These are phyloP conservation scores for Papilio glaucus DNA, from an alignment of 1,140 invertebrate species.

Conservation along the genomic window DNA sequence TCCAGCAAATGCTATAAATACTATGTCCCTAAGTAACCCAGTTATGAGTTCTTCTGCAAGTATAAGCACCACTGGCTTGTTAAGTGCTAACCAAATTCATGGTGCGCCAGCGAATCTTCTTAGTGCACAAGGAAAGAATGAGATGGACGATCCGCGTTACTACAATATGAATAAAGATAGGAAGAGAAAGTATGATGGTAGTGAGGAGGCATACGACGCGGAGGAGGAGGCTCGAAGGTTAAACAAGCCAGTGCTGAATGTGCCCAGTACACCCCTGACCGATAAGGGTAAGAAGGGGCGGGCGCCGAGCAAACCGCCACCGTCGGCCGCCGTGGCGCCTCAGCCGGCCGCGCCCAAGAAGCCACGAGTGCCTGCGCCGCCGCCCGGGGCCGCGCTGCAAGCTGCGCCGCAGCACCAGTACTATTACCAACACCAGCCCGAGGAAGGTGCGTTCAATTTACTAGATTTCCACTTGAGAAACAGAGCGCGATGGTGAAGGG, in stretches of 20 bases:
- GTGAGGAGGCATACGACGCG: conserved; percentile 85
- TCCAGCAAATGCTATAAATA: conserved; percentile 59
- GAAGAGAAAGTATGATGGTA: conserved; percentile 87
- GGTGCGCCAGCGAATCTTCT: conserved; percentile 69
- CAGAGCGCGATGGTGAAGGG: conserved; percentile 84
- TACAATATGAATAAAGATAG: conserved; percentile 89
- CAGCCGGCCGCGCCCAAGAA: conserved; percentile 78
- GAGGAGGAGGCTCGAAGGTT: conserved; percentile 84
- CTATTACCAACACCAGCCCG: conserved; percentile 83
- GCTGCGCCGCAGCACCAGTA: conserved; percentile 80
- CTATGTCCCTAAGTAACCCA: conserved; percentile 68
- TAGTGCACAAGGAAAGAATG: conserved; percentile 68
- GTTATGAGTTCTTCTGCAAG: conserved; percentile 64
- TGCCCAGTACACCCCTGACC: conserved; percentile 82
- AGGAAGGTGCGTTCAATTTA: conserved; percentile 84
- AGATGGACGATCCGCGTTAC: conserved; percentile 88
- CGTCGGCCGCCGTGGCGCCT: conserved; percentile 65
- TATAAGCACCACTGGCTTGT: conserved; percentile 66
- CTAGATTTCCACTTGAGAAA: conserved; percentile 84
- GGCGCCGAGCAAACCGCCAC: conserved; percentile 59
- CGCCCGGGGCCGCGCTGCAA: conserved; percentile 75
- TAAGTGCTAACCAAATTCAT: conserved; percentile 68
- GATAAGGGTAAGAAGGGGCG: conserved; percentile 76
- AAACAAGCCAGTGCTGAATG: conserved; percentile 82
- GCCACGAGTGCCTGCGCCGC: conserved; percentile 79